phyloP scores from a whole-genome alignment of 53 echinoderm and acorn worm genomes.

The Henricia sp. region DNA sequence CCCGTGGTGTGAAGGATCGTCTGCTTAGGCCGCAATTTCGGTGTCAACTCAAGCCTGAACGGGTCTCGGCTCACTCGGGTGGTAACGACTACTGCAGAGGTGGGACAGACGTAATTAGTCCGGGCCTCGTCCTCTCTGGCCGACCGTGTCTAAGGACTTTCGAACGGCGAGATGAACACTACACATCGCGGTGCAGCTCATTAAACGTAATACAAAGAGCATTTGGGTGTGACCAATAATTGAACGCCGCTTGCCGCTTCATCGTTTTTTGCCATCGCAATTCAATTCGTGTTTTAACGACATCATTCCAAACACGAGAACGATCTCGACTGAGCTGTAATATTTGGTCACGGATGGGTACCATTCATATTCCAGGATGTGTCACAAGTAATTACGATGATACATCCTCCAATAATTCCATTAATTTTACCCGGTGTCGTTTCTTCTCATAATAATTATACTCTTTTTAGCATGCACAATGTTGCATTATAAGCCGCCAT shows the following conservation, averaged over 20 bases:
- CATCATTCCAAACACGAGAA: no score
- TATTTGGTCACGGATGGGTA: no score
- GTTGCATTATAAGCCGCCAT: no score
- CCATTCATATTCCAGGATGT: no score
- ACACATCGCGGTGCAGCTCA: neutral
- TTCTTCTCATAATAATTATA: no score
- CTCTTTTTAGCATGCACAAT: no score
- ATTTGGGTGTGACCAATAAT: constrained; percentile 31
- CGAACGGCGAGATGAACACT: neutral
- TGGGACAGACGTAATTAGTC: constrained; percentile 23
- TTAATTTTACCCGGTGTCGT: no score
- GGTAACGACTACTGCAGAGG: no score
- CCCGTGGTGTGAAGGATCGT: neutral
- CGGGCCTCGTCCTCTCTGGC: neutral
- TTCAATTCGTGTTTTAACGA: no score
- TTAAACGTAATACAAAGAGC: constrained; percentile 34
- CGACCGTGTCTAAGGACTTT: neutral
- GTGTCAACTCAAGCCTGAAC: constrained; percentile 17
- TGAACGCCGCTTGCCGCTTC: constrained; percentile 6
- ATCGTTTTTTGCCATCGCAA: neutral
- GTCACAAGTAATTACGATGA: no score
- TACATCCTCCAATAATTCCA: no score
- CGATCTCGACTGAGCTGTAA: no score
- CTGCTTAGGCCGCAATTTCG: constrained; percentile 1
- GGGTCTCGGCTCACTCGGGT: neutral